Evolutionary conservation across 2,797 vertebrate species (phyloP).

Genomic region (Urophycis tenuis): DNA sequence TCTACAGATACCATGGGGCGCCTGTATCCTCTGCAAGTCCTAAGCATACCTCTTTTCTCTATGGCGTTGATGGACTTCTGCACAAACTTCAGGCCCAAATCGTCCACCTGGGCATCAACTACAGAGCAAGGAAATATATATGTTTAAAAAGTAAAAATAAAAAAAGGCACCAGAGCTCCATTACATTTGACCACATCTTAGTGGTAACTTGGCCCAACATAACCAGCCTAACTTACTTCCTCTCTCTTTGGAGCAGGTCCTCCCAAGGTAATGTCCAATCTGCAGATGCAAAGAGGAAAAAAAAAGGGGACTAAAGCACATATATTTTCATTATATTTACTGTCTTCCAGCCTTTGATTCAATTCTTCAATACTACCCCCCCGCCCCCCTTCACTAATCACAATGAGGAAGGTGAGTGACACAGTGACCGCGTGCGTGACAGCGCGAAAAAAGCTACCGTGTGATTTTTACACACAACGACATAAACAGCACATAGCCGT

Average conservation of each 20-base stretch:
- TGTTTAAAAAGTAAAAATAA: too few relatives aligned
- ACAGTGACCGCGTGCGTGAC: background rate
- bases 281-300: constrained; percentile 37
- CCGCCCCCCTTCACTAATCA: background rate
- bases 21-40: background rate
- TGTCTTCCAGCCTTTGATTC: background rate
- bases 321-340: background rate
- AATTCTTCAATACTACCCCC: background rate
- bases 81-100: constrained; percentile 83
- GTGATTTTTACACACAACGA: background rate
- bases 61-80: constrained; percentile 89
- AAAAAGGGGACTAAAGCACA: background rate
- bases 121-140: constrained; percentile 4
- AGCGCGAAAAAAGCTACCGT: background rate
- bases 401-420: background rate
- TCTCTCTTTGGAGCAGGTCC: constrained; percentile 69
- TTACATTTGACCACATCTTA: background rate
- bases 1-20: background rate
- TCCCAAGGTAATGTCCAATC: constrained; percentile 60
- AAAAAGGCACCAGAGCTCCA: background rate
- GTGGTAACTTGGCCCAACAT: background rate
- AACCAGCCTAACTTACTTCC: constrained; percentile 66
- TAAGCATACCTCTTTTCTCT: constrained; percentile 81
- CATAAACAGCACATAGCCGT: background rate
- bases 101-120: constrained; percentile 86